These are phyloP conservation scores for Nemotelus pantherinus DNA, from an alignment of 2,888 invertebrate species.

Conservation along the genomic window DNA sequence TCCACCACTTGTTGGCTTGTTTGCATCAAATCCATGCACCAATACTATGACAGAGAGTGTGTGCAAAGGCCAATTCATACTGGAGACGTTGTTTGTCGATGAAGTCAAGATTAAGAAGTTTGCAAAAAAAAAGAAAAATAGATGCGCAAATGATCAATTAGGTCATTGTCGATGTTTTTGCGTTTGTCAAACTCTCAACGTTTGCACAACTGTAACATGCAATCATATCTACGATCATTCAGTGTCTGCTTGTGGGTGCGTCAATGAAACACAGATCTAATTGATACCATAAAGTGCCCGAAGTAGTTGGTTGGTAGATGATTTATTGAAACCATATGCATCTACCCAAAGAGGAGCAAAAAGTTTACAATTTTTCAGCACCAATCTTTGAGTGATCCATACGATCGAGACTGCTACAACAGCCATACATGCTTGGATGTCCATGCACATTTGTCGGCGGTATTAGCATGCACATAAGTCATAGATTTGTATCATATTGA, in stretches of 20 bases:
- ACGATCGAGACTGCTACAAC: neutral
- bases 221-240: neutral
- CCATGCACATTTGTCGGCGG: neutral
- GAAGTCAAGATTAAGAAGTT: slow-evolving; percentile 8
- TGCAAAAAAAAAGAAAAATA: slow-evolving; percentile 14
- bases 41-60: too few species aligned
- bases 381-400: slow-evolving; percentile 2
- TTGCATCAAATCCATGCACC: too few species aligned
- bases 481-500: neutral
- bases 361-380: neutral
- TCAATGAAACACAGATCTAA: neutral
- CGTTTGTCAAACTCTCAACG: slow-evolving; percentile 22
- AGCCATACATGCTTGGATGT: neutral
- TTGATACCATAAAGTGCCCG: slow-evolving; percentile 2
- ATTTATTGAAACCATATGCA: slow-evolving; percentile 16
- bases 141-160: slow-evolving; percentile 39
- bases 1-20: too few species aligned
- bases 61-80: too few species aligned
- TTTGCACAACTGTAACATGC: slow-evolving; percentile 21
- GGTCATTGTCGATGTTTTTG: slow-evolving; percentile 44
- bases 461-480: too few species aligned
- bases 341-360: neutral
- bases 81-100: too few species aligned
- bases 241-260: neutral
- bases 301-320: slow-evolving; percentile 7